phyloP scores from a whole-genome alignment of 2,888 invertebrate genomes.

The Syrphus vitripennis region DNA sequence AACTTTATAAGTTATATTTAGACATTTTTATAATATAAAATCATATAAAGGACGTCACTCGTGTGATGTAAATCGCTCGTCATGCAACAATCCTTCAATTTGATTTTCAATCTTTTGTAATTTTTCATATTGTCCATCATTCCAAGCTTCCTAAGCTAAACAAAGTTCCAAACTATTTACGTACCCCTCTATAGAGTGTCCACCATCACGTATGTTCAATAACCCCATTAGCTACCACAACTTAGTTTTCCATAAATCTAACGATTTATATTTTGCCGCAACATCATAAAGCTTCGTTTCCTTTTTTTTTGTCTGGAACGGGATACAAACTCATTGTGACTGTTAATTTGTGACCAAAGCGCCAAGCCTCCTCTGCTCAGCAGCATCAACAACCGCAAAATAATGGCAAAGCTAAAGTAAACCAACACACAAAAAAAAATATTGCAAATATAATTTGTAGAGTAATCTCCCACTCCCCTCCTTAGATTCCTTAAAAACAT shows the following conservation, averaged over 20 bases:
- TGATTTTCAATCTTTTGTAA: not conserved
- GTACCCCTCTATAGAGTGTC: not conserved
- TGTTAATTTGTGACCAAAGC: slow-evolving; percentile 61
- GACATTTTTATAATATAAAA: no score
- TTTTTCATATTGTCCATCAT: not conserved
- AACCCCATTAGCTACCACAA: slow-evolving; percentile 33
- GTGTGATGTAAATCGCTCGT: no score
- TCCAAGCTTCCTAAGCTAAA: not conserved
- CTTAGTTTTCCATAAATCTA: slow-evolving; percentile 64
- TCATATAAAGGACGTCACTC: no score
- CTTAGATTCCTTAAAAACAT: not conserved
- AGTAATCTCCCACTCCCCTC: slow-evolving; percentile 25
- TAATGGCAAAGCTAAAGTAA: slow-evolving; percentile 9
- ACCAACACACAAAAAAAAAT: not conserved
- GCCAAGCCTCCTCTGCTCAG: slow-evolving; percentile 18
- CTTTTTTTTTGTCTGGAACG: no score
- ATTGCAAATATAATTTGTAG: slow-evolving; percentile 55
- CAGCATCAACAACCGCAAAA: slow-evolving; percentile 57
- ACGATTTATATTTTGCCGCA: slow-evolving; percentile 59
- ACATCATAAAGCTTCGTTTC: slow-evolving; percentile 36
- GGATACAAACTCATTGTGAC: slow-evolving; percentile 51
- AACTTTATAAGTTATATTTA: no score
- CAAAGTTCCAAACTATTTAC: not conserved
- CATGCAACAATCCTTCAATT: not conserved
- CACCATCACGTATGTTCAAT: slow-evolving; percentile 18